Conservation (phyloP, 2,113 vertebrate genomes). For the Corythornis cristatus region DNA sequence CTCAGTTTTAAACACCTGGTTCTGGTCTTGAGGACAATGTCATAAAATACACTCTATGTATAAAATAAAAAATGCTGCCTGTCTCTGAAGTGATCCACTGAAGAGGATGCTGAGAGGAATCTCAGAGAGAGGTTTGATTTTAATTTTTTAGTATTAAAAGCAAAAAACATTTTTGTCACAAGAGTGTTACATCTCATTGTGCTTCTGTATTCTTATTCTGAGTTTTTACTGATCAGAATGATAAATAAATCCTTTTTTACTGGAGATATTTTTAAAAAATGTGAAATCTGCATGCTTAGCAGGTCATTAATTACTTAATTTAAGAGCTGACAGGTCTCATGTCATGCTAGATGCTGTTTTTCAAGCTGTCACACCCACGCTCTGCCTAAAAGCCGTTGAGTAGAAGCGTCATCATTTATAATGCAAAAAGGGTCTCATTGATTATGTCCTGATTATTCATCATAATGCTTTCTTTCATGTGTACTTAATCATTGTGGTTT, state of each 20-base stretch:
- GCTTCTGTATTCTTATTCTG: not conserved
- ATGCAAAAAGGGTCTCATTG: constrained; percentile 69
- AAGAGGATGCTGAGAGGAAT: not conserved
- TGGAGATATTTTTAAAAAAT: constrained; percentile 2
- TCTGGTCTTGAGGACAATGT: not conserved
- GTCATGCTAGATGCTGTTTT: not conserved
- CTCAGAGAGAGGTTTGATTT: not conserved
- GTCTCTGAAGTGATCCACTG: not conserved
- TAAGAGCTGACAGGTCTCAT: constrained; percentile 23
- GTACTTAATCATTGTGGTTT: constrained; percentile 70
- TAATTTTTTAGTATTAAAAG: not conserved
- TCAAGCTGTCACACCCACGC: constrained; percentile 58
- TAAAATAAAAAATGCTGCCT: not conserved
- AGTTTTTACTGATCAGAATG: not conserved
- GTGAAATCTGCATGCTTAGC: constrained; percentile 33
- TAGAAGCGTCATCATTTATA: constrained; percentile 65
- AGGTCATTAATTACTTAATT: constrained; percentile 51
- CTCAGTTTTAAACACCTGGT: not conserved
- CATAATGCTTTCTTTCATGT: constrained; percentile 60
- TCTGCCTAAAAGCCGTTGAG: constrained; percentile 66
- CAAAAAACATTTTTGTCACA: not conserved
- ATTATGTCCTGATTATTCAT: constrained; percentile 75
- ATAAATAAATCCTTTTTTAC: constrained; percentile 23
- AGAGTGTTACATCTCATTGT: not conserved
- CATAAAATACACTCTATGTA: not conserved